Conservation (phyloP, 2,113 vertebrate genomes). For the Chauna torquata region DNA sequence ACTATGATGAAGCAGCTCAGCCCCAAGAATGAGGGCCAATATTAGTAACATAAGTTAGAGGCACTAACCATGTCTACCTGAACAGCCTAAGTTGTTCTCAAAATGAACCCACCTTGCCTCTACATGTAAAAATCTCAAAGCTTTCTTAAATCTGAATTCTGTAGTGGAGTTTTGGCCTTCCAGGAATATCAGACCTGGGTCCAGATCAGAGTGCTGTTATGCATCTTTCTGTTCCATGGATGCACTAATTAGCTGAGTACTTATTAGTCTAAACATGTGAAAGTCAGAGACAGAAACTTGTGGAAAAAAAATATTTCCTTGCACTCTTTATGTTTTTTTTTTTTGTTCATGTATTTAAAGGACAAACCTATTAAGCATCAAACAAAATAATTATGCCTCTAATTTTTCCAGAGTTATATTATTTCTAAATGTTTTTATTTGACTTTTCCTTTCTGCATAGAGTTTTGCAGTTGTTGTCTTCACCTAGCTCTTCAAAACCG, state of each 20-base stretch:
- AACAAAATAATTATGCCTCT: background rate
- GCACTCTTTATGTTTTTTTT: background rate
- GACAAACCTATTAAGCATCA: background rate
- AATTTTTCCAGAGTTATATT: background rate
- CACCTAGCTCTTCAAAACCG: background rate
- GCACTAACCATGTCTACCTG: background rate
- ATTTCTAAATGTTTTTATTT: background rate
- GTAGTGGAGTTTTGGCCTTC: background rate
- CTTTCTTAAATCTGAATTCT: background rate
- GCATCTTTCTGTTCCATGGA: background rate
- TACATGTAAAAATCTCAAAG: background rate
- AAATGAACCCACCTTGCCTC: background rate
- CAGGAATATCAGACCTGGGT: background rate
- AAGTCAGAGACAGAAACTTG: background rate
- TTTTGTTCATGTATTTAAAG: background rate
- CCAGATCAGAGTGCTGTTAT: background rate
- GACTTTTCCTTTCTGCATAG: background rate
- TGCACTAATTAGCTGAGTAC: background rate
- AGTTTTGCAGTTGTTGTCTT: background rate
- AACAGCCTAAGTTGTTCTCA: background rate
- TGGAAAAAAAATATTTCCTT: background rate
- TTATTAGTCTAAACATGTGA: background rate
- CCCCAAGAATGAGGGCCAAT: background rate
- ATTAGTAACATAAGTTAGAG: too few species aligned
- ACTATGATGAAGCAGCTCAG: background rate